Base-by-base conservation (phyloP, 1,140 invertebrate genomes). In the Gonioctena quinquepunctata region DNA sequence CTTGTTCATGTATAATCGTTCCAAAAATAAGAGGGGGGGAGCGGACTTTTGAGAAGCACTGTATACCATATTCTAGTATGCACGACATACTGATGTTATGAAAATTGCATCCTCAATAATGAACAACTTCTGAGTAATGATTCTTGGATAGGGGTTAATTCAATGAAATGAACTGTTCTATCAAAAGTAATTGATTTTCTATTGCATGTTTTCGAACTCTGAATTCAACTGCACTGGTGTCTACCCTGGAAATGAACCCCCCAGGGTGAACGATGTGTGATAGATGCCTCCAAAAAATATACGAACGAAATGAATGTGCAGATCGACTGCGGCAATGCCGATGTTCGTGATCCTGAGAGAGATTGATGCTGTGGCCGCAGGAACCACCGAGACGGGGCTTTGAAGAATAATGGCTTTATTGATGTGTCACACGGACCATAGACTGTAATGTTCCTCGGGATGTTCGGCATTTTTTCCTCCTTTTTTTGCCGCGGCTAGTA, bases 331-430 rank as follows among this genome's bases (percentile, higher is more conserved):
- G 69, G 74, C 72, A 78, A 81, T 81, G 78, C 70, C 67, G 69
- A 71, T 61, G 64, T 48, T 76, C 76, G 76, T 77, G 78, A 77
- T 73, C 63, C 21, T 62, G 73, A 71, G 74, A 79, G 48, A 49
- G 76, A 67, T 56, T 59, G 48, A 72, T 60, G 48, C 42, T 16
- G n/a, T 8, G 7, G n/a, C 27, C 13, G 59, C 16, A 68, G 19
- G 68, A 25, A 25, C 61, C 62, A 73, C 48, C 60, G 61, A 71
- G 78, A 77, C 16, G 66, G 57, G 21, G 49, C 19, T 60, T 64
- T 52, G 50, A 72, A 75, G 78, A 79, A 79, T 79, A 79, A 79
- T 79, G 73, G 73, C 78, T 77, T 79, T 79, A 79, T 79, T 79
- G 78, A 79, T 77, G 78, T 78, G 78, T 78, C 78, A 77, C 72